Conservation (phyloP, 1,140 invertebrate species). For the Aphis craccivora region DNA sequence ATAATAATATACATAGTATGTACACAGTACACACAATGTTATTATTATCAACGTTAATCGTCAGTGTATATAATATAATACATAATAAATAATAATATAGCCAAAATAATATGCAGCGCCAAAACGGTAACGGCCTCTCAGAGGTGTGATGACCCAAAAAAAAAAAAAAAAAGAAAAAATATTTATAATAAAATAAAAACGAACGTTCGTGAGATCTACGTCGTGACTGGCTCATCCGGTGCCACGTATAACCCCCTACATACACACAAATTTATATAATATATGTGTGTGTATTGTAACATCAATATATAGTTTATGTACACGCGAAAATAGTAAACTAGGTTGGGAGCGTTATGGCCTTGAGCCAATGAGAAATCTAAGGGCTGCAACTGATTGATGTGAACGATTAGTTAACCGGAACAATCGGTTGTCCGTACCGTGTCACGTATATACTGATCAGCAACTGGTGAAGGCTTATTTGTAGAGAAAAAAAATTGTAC, state of each 20-base stretch:
- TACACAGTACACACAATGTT: not conserved
- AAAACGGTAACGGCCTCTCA: constrained; percentile 27
- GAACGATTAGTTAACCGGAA: constrained; percentile 26
- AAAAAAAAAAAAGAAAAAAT: constrained; percentile 1
- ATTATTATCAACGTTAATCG: not conserved
- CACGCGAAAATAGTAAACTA: constrained; percentile 38
- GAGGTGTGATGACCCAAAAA: constrained; percentile 49
- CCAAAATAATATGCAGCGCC: not conserved
- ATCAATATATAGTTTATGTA: not conserved
- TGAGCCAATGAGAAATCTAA: constrained; percentile 33
- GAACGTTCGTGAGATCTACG: not conserved
- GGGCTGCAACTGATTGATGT: constrained; percentile 23
- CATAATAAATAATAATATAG: not conserved
- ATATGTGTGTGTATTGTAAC: not conserved
- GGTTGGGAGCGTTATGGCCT: constrained; percentile 40
- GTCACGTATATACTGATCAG: not conserved
- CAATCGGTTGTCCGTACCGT: not conserved
- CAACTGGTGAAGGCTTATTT: not conserved
- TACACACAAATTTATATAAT: not conserved
- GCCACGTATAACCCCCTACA: not conserved
- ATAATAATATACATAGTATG: not conserved
- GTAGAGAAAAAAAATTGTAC: not conserved
- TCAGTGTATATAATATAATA: not conserved
- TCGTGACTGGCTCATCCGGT: constrained; percentile 34
- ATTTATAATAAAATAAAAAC: not conserved